Evolutionary conservation across 2,797 vertebrate genomes (phyloP).

Genomic region (Arnoldichthys spilopterus): DNA sequence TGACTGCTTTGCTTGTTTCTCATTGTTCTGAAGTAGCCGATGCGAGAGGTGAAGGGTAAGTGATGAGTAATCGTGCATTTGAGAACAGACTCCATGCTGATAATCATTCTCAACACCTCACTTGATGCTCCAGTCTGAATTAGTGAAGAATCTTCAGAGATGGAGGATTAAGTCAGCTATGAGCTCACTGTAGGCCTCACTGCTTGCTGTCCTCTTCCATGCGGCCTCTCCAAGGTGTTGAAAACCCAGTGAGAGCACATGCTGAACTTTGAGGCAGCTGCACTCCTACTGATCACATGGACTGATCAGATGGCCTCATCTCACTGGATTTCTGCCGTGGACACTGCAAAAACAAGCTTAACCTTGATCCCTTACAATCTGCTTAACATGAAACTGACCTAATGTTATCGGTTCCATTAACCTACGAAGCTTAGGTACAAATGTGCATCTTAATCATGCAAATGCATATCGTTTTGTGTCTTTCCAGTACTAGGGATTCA

Average conservation of each 20-base stretch:
- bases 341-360: slow-evolving; percentile 1
- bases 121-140: background rate
- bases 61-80: background rate
- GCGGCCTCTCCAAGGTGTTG: slow-evolving; percentile 9
- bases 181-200: slow-evolving; percentile 4
- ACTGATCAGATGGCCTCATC: slow-evolving; percentile 33
- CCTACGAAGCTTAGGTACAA: slow-evolving; percentile 7
- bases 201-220: background rate
- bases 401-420: slow-evolving; percentile 20
- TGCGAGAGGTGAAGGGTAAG: background rate
- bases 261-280: slow-evolving; percentile 35
- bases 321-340: slow-evolving; percentile 36
- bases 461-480: background rate
- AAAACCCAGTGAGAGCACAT: slow-evolving; percentile 39
- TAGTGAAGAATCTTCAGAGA: slow-evolving; percentile 3
- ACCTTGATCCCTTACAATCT: background rate
- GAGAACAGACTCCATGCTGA: slow-evolving; percentile 3
- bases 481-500: background rate
- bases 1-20: background rate
- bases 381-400: slow-evolving; percentile 11
- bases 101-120: background rate
- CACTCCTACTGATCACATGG: slow-evolving; percentile 34
- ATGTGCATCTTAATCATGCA: background rate
- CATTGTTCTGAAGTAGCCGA: background rate
- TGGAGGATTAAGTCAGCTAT: slow-evolving; percentile 15